These are phyloP conservation scores for Tragelaphus strepsiceros DNA, from an alignment of 2,113 vertebrate species.

Conservation along the genomic window DNA sequence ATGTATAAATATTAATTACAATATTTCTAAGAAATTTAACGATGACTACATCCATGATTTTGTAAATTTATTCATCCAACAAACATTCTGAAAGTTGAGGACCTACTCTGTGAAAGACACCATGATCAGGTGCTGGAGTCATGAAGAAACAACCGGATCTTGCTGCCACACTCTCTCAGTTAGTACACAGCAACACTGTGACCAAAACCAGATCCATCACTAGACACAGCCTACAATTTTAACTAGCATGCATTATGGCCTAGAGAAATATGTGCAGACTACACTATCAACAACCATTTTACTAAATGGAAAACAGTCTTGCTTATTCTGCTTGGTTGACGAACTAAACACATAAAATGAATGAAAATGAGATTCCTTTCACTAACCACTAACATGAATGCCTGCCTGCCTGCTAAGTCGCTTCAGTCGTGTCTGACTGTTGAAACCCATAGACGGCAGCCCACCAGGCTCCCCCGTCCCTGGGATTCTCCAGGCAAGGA, in stretches of 20 bases:
- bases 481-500: no score
- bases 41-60: neutral
- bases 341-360: neutral
- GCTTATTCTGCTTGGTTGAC: neutral
- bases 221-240: neutral
- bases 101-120: neutral
- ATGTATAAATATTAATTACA: neutral
- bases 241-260: neutral
- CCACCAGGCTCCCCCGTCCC: no score
- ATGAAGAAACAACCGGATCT: neutral
- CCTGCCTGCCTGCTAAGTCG: no score
- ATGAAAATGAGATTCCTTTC: neutral
- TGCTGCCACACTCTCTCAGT: neutral
- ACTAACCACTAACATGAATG: neutral
- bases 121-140: neutral
- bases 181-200: neutral
- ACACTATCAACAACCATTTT: neutral
- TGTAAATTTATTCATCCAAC: neutral
- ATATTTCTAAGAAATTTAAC: neutral
- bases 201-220: neutral
- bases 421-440: no score
- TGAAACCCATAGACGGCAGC: no score
- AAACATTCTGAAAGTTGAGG: neutral
- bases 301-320: neutral
- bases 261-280: neutral